Evolutionary conservation across 2,113 vertebrate genomes (phyloP).

Genomic region (Alligator mississippiensis): DNA sequence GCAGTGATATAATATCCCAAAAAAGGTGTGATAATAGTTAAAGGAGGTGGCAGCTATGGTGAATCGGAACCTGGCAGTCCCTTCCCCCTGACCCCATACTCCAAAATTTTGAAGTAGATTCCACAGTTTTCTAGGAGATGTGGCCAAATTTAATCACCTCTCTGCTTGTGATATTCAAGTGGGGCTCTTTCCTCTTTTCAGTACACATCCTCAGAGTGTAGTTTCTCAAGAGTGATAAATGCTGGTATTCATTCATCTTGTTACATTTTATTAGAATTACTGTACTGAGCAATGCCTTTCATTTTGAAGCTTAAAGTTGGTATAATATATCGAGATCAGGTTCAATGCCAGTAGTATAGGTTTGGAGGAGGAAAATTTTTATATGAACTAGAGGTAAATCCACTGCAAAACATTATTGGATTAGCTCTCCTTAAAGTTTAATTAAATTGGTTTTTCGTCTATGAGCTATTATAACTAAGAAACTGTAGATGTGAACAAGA

Average conservation of each 20-base stretch:
- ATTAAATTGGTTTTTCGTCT: slow-evolving; percentile 43
- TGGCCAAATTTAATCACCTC: neutral
- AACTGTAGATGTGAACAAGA: slow-evolving; percentile 13
- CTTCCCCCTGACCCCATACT: too few relatives aligned
- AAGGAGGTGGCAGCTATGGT: neutral
- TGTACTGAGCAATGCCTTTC: neutral
- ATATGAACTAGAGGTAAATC: slow-evolving; percentile 29
- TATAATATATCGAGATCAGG: neutral
- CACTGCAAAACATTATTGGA: slow-evolving; percentile 17
- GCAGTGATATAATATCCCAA: neutral
- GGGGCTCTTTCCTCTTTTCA: neutral
- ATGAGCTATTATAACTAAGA: slow-evolving; percentile 9
- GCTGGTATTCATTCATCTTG: neutral
- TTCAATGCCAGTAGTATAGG: neutral
- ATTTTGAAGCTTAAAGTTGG: neutral
- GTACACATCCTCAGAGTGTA: neutral
- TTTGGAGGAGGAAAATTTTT: neutral
- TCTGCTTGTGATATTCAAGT: neutral
- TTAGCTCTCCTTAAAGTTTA: slow-evolving; percentile 39
- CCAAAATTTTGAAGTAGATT: neutral
- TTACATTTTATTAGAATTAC: fast-evolving
- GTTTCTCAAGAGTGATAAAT: neutral
- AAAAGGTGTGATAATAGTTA: fast-evolving
- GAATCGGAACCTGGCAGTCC: neutral
- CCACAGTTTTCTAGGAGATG: neutral